Base-by-base conservation (phyloP, 2,797 vertebrate genomes). In the Aythya fuligula region DNA sequence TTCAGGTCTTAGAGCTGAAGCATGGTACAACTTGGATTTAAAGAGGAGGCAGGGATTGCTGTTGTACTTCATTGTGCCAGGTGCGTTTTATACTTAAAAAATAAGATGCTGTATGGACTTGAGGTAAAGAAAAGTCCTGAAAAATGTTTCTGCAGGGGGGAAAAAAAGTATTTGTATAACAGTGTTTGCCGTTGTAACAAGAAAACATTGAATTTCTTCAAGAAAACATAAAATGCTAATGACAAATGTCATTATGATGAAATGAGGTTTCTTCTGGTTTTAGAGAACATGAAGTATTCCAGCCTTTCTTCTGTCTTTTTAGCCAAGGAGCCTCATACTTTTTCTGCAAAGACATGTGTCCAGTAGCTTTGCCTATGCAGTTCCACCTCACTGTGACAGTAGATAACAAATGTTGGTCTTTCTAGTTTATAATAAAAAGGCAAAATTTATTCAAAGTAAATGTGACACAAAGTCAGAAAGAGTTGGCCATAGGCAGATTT, bases 281-380 rank as follows among this genome's bases (percentile, higher is more conserved):
- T 80, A 51, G 60, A 36, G 56, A 79, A 81, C 32, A 47, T 39
- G 73, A 79, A 45, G 41, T 47, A 77, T 92, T 95, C 15, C 3
- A 7, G 41, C 70, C 56, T 5, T 49, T 75, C 36, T 69, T 1
- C 38, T 34, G 64, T 66, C n/a, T 89, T 69, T 85, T 83, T 28
- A 0, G 1, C 80, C 51, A 67, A 67, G 39, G 32, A 90, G 76
- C 83, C 43, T n/a, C 30, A 5, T 11, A 80, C 64, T 76, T 56
- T 80, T 79, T 93, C 53, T 86, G 39, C 64, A 83, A 79, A 95
- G 80, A 85, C 70, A 56, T 36, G 43, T 47, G 56, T 95, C 88
- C 75, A 47, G 65, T 93, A 94, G 94, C 73, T 94, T 94, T 95
- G 91, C 95, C 86, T 87, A 21, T 96, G 95, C 90, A 73, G 32